Conservation (phyloP, 2,888 invertebrate species). For the Agrilus cyanescens region DNA sequence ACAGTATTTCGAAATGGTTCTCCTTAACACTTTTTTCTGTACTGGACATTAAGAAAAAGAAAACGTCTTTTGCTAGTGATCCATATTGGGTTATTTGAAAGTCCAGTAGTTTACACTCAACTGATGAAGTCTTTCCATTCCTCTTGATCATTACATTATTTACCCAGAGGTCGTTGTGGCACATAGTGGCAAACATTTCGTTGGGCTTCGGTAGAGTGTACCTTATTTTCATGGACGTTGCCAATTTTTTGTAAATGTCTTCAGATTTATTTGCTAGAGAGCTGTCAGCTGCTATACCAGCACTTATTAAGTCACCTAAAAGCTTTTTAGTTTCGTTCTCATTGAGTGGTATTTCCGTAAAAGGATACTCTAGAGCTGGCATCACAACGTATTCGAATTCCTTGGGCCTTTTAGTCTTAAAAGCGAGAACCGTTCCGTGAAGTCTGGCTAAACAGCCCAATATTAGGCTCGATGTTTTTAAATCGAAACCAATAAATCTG, state of each 20-base stretch:
- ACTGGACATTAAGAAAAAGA: slow-evolving; percentile 42
- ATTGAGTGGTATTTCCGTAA: neutral
- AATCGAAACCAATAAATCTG: slow-evolving; percentile 36
- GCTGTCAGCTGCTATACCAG: no score
- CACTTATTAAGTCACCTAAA: no score
- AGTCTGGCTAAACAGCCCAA: slow-evolving; percentile 38
- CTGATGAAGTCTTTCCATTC: slow-evolving; percentile 20
- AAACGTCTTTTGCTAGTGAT: slow-evolving; percentile 39
- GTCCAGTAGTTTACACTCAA: slow-evolving; percentile 37
- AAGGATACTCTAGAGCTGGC: slow-evolving; percentile 30
- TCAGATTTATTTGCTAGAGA: no score
- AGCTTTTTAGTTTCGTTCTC: no score
- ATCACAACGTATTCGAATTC: slow-evolving; percentile 28
- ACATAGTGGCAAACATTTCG: slow-evolving; percentile 40
- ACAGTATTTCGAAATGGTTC: slow-evolving; percentile 34
- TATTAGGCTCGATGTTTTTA: slow-evolving; percentile 34
- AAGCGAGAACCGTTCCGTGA: slow-evolving; percentile 41
- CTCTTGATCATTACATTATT: slow-evolving; percentile 44
- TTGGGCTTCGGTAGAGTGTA: slow-evolving; percentile 20
- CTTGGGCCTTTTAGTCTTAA: slow-evolving; percentile 34
- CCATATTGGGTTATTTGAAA: slow-evolving; percentile 42
- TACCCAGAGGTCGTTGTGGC: slow-evolving; percentile 46
- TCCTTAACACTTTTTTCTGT: slow-evolving; percentile 30
- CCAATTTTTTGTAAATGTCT: slow-evolving; percentile 1
- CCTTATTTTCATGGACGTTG: slow-evolving; percentile 8